A percentile compares a stretch with the other conserved stretches of the same genome.
Conservation (phyloP, 2,888 invertebrate genomes). For the Cephus spinipes region DNA sequence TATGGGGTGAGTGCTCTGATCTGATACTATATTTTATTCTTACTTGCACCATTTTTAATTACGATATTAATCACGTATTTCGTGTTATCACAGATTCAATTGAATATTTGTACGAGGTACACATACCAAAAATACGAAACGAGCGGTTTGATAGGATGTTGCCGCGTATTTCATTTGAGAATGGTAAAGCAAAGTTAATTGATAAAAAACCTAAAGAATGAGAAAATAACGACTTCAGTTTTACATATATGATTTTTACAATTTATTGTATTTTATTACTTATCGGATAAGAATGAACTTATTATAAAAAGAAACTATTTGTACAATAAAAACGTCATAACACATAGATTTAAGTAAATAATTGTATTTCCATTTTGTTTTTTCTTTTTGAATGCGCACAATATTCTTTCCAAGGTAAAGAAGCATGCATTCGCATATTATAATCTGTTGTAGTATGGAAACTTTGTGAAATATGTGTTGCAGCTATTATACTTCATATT, state of each 20-base stretch:
- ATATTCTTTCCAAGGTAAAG: neutral
- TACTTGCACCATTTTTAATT: neutral
- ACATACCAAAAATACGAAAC: constrained; percentile 32
- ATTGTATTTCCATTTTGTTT: constrained; percentile 9
- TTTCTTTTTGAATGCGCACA: constrained; percentile 8
- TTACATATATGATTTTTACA: neutral
- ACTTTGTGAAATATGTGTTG: neutral
- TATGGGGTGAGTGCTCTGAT: neutral
- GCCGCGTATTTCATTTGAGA: constrained; percentile 42
- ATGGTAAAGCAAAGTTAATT: constrained; percentile 27
- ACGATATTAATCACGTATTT: neutral
- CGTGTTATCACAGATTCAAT: constrained; percentile 35
- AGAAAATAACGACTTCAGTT: constrained; percentile 4
- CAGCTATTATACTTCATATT: neutral
- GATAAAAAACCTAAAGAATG: constrained; percentile 14
- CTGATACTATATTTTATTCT: neutral
- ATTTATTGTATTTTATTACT: neutral
- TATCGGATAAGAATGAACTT: neutral
- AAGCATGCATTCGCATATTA: neutral
- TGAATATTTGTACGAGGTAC: constrained; percentile 36
- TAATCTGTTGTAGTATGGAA: neutral
- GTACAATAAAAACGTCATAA: neutral
- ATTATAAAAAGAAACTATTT: neutral
- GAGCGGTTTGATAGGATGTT: constrained; percentile 37
- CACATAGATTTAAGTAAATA: neutral